These are phyloP conservation scores for Hylaeus anthracinus DNA, from an alignment of 1,140 invertebrate genomes.

Conservation along the genomic window DNA sequence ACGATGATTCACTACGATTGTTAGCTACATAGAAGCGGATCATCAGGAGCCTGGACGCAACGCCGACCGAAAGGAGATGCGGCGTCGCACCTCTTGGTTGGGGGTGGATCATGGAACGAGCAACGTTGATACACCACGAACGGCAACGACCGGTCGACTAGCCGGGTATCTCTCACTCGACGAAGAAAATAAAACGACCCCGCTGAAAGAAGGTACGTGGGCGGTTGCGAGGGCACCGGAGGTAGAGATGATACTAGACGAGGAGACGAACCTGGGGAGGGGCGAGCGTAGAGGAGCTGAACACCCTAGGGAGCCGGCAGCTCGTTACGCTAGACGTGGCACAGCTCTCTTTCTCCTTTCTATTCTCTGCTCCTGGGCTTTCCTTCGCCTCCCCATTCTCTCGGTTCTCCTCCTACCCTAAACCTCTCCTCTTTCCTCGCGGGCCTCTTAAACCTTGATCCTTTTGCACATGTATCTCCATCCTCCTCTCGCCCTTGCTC, in stretches of 20 bases:
- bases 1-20: no score
- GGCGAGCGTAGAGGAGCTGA: slow-evolving; percentile 67
- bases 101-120: slow-evolving; percentile 21
- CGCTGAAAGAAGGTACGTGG: slow-evolving; percentile 56
- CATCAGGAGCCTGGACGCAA: background rate
- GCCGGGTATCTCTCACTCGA: slow-evolving; percentile 63
- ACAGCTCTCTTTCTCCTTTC: slow-evolving; percentile 71
- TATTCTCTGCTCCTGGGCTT: slow-evolving; percentile 42
- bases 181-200: slow-evolving; percentile 71
- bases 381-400: slow-evolving; percentile 48
- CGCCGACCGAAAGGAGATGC: background rate
- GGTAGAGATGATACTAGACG: slow-evolving; percentile 54
- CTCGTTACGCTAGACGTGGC: slow-evolving; percentile 79
- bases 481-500: slow-evolving; percentile 23
- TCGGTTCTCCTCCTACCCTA: slow-evolving; percentile 31
- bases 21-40: no score
- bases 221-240: slow-evolving; percentile 46
- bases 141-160: slow-evolving; percentile 46
- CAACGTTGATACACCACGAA: slow-evolving; percentile 43
- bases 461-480: slow-evolving; percentile 45
- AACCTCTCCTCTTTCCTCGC: background rate
- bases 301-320: slow-evolving; percentile 77
- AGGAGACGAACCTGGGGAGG: slow-evolving; percentile 57
- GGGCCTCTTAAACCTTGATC: slow-evolving; percentile 43
- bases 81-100: background rate